Base-by-base conservation (phyloP, 2,797 vertebrate genomes). In the Sus cebifrons region DNA sequence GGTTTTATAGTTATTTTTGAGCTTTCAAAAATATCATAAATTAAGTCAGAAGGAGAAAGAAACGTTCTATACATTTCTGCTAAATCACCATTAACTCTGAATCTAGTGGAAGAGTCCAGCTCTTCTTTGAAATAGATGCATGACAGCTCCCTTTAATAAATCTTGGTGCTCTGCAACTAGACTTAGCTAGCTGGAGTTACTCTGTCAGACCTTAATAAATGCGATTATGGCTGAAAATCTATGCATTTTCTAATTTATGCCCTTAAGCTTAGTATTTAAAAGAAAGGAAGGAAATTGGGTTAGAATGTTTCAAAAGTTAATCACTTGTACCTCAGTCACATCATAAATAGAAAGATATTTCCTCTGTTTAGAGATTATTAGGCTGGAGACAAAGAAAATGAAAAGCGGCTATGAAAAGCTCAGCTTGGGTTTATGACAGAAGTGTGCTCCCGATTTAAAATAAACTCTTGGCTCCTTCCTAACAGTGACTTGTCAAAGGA, bases 221-320 rank as follows among this genome's bases (percentile, higher is more conserved):
- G 64, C 73, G 79, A 85, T 82, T 89, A 97, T 96, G 95, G 97
- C 65, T 81, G 90, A 97, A 98, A 98, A 98, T 91, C 95, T 96
- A 97, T 97, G 93, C 87, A 89, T 97, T 96, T 96, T 16, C 79
- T 97, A 97, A 97, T 97, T 98, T 98, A 98, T 87, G 86, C 85
- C 40, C 52, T 96, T 70, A 89, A 96, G 78, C 73, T 87, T 91
- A 73, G 73, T 95, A 95, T 95, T 95, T 94, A 78, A 92, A 86
- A 75, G 75, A 73, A 96, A 96, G 44, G 64, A 81, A 89, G 85
- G 70, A 93, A 94, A 82, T 25, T 86, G 10, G 44, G 23, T 86
- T 96, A 29, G 67, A 91, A 82, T 96, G 87, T 89, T 98, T 97
- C 70, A 95, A 92, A 95, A 96, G 73, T 32, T 49, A 82, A 81